Base-by-base conservation (phyloP, 1,140 invertebrate genomes). In the Onthophagus taurus region DNA sequence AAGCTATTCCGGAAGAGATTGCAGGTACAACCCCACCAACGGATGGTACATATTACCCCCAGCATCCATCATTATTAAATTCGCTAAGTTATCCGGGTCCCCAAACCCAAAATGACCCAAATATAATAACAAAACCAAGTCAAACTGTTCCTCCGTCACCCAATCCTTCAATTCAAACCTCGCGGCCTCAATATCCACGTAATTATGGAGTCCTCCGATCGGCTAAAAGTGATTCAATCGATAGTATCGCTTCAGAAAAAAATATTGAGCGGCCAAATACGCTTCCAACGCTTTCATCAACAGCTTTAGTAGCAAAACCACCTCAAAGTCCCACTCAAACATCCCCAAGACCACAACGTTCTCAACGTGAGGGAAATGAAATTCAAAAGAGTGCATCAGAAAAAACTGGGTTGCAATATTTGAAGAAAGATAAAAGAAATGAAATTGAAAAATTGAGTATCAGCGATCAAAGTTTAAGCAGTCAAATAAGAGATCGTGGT, bases 1-100 rank as follows among this genome's bases (percentile, higher is more conserved):
- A 89, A 69, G 85, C 86, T 29, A 91, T 91, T 51, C 87, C 87
- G 4, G 87, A 91, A 69, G 87, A 91, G 73, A 85, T 85, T 57
- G 76, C 72, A 29, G 60, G 60, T 35, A 62, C 62, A 16, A 78
- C 75, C 18, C 76, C 76, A 30, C 75, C 75, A 23, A 35, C 41
- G 3, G 29, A 45, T 37, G 31, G 16, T 14, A 21, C 5, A 11
- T 47, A 31, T 19, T 35, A 30, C 26, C 29, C 12, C 11, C n/a
- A n/a, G n/a, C 60, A 65, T 48, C 63, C 63, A 12, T 52, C 57
- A 2, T 48, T 65, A 8, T 35, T 63, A 6, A 61, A 56, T 24
- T 63, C 57, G 30, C 52, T 60, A 14, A 64, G 61, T 49, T 65
- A 56, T 39, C 63, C 65, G 1, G 61, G 60, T 19, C 50, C 52